Percentiles rank a stretch among this genome's conserved stretches.
Evolutionary conservation across 2,113 vertebrate genomes (phyloP).

Genomic region (Cheilinus undulatus): DNA sequence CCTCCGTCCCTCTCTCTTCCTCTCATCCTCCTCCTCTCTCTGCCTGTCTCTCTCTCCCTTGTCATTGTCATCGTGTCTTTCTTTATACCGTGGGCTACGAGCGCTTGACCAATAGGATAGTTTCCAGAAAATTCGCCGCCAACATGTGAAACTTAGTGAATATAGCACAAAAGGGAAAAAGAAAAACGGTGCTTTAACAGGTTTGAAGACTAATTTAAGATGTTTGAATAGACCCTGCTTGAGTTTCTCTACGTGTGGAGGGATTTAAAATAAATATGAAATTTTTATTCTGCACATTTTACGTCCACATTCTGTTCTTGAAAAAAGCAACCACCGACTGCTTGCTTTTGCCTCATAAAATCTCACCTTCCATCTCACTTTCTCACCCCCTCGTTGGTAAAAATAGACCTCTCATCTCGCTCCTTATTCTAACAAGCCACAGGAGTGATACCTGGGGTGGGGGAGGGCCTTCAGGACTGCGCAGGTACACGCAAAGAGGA

Average conservation of each 20-base stretch:
- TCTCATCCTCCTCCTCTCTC: slow-evolving; percentile 73
- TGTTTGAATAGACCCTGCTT: background rate
- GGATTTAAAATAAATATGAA: background rate
- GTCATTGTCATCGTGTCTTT: slow-evolving; percentile 77
- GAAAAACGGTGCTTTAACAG: background rate
- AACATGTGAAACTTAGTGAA: background rate
- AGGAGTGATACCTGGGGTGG: slow-evolving; percentile 2
- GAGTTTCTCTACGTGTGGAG: background rate
- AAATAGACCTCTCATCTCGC: slow-evolving; percentile 67
- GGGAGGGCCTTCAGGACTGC: slow-evolving; percentile 19
- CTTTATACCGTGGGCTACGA: slow-evolving; percentile 66
- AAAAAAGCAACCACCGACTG: slow-evolving; percentile 17
- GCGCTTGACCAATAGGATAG: slow-evolving; percentile 55
- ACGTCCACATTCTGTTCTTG: background rate
- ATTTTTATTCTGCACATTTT: background rate
- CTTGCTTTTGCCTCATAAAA: slow-evolving; percentile 30
- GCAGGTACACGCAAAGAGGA: slow-evolving; percentile 19
- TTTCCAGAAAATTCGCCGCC: background rate
- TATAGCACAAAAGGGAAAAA: background rate
- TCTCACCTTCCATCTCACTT: slow-evolving; percentile 47
- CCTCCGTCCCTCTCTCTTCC: slow-evolving; percentile 62
- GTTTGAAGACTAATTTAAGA: too few relatives aligned
- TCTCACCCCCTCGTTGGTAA: slow-evolving; percentile 66
- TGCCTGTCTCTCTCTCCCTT: slow-evolving; percentile 79
- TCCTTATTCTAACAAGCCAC: slow-evolving; percentile 49